A percentile compares a stretch with the other conserved stretches of the same genome.
phyloP scores from a whole-genome alignment of 2,113 vertebrate genomes.

The Ophiodon elongatus region DNA sequence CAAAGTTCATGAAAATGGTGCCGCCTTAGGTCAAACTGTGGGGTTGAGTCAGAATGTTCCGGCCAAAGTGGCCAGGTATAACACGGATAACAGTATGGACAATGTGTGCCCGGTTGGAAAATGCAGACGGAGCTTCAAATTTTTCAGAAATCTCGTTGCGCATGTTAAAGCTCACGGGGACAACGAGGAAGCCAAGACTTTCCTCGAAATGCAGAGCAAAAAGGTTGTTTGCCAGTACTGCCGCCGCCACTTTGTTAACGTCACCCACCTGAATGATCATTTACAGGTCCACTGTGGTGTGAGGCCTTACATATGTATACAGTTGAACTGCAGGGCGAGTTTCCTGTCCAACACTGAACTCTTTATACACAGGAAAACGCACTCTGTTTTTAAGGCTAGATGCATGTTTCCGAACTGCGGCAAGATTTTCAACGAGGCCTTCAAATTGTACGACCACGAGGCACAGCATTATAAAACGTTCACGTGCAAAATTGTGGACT shows the following conservation, averaged over 20 bases:
- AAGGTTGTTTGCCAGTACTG: conserved; percentile 99
- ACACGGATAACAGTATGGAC: conserved; percentile 84
- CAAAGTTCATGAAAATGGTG: conserved; percentile 85
- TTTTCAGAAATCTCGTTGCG: conserved; percentile 95
- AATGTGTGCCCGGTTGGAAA: conserved; percentile 92
- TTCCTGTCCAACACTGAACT: conserved; percentile 94
- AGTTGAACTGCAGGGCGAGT: conserved; percentile 96
- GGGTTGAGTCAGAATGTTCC: conserved; percentile 80
- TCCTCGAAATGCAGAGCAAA: conserved; percentile 96
- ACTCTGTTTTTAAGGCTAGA: conserved; percentile 91
- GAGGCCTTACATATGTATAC: conserved; percentile 97
- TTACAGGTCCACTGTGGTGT: conserved; percentile 96
- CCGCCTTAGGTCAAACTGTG: conserved; percentile 83
- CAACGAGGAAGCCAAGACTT: conserved; percentile 93
- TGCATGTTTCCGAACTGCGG: conserved; percentile 98
- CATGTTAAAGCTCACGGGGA: conserved; percentile 94
- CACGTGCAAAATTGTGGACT: conserved; percentile 90
- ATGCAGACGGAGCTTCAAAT: conserved; percentile 95
- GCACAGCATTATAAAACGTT: conserved; percentile 98
- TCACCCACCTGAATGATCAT: conserved; percentile 96
- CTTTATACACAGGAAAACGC: conserved; percentile 91
- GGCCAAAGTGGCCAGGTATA: conserved; percentile 75
- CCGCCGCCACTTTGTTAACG: conserved; percentile 93
- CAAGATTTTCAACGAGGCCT: conserved; percentile 93
- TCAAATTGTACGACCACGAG: conserved; percentile 96